Conservation (phyloP, 2,113 vertebrate species). For the Cephalopholis sonnerati region DNA sequence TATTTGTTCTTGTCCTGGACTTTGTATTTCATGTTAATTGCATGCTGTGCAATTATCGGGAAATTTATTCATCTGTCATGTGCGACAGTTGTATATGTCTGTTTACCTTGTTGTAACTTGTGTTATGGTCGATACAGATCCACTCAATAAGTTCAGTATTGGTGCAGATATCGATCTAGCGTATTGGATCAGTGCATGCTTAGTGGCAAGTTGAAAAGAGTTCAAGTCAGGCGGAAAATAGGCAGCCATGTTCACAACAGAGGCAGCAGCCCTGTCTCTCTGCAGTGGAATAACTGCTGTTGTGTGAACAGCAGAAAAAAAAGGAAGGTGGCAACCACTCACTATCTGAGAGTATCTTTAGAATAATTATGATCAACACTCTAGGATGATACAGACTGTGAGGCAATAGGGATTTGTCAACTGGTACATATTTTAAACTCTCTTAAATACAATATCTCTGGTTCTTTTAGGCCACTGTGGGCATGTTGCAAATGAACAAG, state of each 20-base stretch:
- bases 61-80: too few species aligned
- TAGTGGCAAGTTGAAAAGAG: background rate
- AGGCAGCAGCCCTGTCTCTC: background rate
- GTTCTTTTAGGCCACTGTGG: background rate
- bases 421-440: background rate
- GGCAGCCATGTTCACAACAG: background rate
- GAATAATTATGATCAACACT: too few species aligned
- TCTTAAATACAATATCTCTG: background rate
- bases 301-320: background rate
- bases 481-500: background rate
- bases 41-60: too few species aligned
- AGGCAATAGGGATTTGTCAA: background rate
- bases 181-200: background rate
- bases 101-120: too few species aligned
- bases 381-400: background rate
- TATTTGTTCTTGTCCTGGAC: too few species aligned
- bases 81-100: too few species aligned
- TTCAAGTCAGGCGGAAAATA: slow-evolving; percentile 4
- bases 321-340: background rate
- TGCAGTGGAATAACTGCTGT: background rate
- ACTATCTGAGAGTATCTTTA: background rate
- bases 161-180: background rate
- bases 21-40: too few species aligned
- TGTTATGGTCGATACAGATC: background rate
- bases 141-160: background rate